Base-by-base conservation (phyloP, 2,113 vertebrate genomes). In the Bombycilla garrulus region DNA sequence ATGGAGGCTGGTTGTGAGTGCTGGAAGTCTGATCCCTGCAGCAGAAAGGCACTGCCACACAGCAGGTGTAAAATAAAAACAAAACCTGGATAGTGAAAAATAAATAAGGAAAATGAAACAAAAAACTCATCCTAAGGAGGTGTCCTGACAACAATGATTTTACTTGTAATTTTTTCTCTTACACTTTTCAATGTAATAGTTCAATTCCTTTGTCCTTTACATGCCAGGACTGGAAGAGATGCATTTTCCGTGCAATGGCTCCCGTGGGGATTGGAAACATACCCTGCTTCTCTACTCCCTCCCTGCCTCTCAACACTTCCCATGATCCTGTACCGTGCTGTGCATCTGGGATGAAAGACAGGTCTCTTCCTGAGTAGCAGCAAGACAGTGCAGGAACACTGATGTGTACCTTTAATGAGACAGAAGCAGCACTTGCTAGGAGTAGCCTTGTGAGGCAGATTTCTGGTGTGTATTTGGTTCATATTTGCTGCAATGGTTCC, bases 1-100 rank as follows among this genome's bases (percentile, higher is more conserved):
- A 5, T 4, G 12, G 14, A 71, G 11, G 13, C 0, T 0, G 3
- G 14, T 24, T 56, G 14, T 48, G 53, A 15, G 3, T 48, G 31
- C 60, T 88, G 23, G 24, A 70, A 90, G 47, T 13, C 38, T 60
- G 18, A 58, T 70, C 29, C 15, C 36, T 83, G 54, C 29, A 81
- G 33, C 15, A 71, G 29, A 5, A 66, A 38, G 42, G 29, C 17
- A 78, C 19, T 3, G 1, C 22, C 23, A n/a, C 51, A 54, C 5
- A 44, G 29, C 15, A n/a, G 33, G 7, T 58, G 3, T 74, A 70
- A 90, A 81, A 36, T 21, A n/a, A 24, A 81, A 76, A 58, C 19
- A 18, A 86, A 86, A 64, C 3, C 13, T n/a, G 8, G 12, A 15
- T 2, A 56, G 11, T 28, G 15, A 79, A 81, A 95, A 77, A 70